Conservation (phyloP, 2,113 vertebrate genomes). For the Oncorhynchus kisutch region DNA sequence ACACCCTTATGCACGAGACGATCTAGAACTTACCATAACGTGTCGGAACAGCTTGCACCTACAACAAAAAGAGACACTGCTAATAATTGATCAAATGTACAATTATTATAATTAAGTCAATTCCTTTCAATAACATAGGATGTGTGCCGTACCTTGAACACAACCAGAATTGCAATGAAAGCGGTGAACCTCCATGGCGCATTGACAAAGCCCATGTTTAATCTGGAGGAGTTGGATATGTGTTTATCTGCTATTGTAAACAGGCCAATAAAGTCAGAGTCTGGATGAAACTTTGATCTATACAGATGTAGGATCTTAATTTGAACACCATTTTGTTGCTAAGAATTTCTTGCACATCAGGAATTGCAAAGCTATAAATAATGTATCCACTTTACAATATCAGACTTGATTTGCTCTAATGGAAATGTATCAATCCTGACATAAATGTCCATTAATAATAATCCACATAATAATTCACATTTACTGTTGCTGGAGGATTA, state of each 20-base stretch:
- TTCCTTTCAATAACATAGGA: background rate
- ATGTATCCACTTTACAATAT: no score
- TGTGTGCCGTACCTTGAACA: conserved; percentile 43
- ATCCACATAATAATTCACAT: no score
- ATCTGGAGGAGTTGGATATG: background rate
- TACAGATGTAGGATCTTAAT: no score
- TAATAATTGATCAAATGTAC: background rate
- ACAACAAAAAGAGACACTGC: conserved; percentile 1
- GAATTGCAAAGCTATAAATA: no score
- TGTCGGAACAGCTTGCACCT: conserved; percentile 58
- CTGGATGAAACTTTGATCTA: conserved; percentile 59
- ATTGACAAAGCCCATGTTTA: conserved; percentile 43
- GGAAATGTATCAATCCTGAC: no score
- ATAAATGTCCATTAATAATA: no score
- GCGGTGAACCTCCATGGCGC: conserved; percentile 15
- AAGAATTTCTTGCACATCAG: no score
- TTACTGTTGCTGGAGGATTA: no score
- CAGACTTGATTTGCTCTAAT: no score
- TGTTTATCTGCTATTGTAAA: conserved; percentile 18
- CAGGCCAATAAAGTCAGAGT: conserved; percentile 24
- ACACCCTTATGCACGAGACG: background rate
- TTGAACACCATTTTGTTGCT: no score
- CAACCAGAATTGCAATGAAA: conserved; percentile 43
- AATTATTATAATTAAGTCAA: background rate
- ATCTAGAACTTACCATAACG: conserved; percentile 42